Conservation (phyloP, 2,888 invertebrate species). For the Selenia dentaria region DNA sequence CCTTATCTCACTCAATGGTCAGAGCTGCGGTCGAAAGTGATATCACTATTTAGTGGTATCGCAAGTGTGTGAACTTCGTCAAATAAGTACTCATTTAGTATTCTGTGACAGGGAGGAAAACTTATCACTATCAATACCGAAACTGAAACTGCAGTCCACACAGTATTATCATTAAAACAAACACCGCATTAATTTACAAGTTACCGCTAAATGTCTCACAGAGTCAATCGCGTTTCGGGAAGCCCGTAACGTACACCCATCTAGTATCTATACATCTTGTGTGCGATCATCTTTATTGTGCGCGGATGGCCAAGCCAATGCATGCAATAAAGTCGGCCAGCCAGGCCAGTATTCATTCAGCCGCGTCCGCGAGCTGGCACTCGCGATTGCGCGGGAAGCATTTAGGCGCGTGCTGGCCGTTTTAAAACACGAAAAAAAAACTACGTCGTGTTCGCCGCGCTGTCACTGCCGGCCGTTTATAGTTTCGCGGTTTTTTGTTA, state of each 20-base stretch:
- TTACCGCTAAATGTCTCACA: conserved; percentile 11
- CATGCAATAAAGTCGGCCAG: too few relatives aligned
- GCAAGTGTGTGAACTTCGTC: too few relatives aligned
- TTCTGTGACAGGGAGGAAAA: too few relatives aligned
- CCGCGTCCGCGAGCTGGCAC: conserved; percentile 25
- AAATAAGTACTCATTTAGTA: too few relatives aligned
- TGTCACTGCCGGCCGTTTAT: background rate
- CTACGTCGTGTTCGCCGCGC: background rate
- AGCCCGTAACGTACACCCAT: conserved; percentile 9
- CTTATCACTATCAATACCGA: too few relatives aligned
- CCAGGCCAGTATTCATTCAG: conserved; percentile 25
- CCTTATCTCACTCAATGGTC: too few relatives aligned
- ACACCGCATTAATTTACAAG: conserved; percentile 2
- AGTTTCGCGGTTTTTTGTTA: conserved; percentile 18
- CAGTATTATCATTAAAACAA: too few relatives aligned
- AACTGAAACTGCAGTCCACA: too few relatives aligned
- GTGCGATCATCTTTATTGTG: conserved; percentile 2
- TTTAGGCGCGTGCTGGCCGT: conserved; percentile 12
- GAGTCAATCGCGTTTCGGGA: conserved; percentile 9
- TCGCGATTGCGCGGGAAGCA: conserved; percentile 15
- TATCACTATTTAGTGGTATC: too few relatives aligned
- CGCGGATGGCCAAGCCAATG: conserved; percentile 3
- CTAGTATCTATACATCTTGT: conserved; percentile 3
- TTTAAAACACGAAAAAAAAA: background rate
- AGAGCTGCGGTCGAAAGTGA: too few relatives aligned